Evolutionary conservation across 2,888 invertebrate species (phyloP).

Genomic region (Sthenelais limicola): DNA sequence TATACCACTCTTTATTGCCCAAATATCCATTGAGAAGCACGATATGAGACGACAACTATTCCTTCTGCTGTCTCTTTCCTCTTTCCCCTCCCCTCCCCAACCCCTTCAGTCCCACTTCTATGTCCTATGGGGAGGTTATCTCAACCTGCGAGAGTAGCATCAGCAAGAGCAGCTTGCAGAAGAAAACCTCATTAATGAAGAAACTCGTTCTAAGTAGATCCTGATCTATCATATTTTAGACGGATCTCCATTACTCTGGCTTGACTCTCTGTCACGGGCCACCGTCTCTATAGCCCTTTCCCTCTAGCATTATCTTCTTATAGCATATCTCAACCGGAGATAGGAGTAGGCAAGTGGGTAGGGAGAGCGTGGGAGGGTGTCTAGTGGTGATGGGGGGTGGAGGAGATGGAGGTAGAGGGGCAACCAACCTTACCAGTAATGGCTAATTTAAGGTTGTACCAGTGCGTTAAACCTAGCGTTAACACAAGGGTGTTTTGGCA

Average conservation of each 20-base stretch:
- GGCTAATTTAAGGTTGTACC: conserved; percentile 8
- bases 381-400: background rate
- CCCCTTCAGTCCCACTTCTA: background rate
- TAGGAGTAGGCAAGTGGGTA: background rate
- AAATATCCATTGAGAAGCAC: no score
- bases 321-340: background rate
- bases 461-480: no score
- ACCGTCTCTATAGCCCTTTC: background rate
- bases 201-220: conserved; percentile 16
- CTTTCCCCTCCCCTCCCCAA: conserved; percentile 1
- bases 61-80: no score
- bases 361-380: background rate
- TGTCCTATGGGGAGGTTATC: no score
- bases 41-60: no score
- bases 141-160: no score
- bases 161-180: no score
- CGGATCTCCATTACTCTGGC: conserved; percentile 14
- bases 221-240: conserved; percentile 32
- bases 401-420: background rate
- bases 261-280: conserved; percentile 10
- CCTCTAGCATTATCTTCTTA: background rate
- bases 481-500: no score
- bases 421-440: no score
- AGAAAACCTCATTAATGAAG: conserved; percentile 34
- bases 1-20: no score